Base-by-base conservation (phyloP, 2,888 invertebrate genomes). In the Ferdinandea cuprea region DNA sequence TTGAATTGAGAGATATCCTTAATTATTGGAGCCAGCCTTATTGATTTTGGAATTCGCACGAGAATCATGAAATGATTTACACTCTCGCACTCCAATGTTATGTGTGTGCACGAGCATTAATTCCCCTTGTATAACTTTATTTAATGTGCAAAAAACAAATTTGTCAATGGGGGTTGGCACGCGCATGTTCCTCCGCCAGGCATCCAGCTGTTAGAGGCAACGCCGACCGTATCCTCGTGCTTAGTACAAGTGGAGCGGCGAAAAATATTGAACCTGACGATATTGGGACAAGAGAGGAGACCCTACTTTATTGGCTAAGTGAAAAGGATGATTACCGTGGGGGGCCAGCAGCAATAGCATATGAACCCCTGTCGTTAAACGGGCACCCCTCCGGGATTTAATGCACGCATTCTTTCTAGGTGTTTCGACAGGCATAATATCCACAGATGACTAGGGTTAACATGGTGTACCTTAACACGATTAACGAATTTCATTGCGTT, bases 91-190 rank as follows among this genome's bases (percentile, higher is more conserved):
- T 77, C 71, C 58, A 63, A 63, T 72, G 81, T 66, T 77, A 58
- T 78, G 65, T 83, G 52, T 78, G 59, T 35, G 66, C 66, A 61
- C 54, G 63, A 72, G 58, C 83, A 77, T 81, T 72, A 71, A 81
- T 77, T 76, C 54, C n/a, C 54, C 71, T 61, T 42, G 78, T 72
- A 78, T 78, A 83, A 83, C 83, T 83, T 83, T 83, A 83, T 83
- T 83, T 83, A 78, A 83, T 78, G 68, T 61, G 72, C 44, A 78
- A 78, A 88, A 87, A 87, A 87, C 88, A 89, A 89, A 89, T 88
- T 87, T 90, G 88, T 89, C 90, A 90, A 90, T 88, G 89, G 90
- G 90, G 90, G 90, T 90, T 90, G 90, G 90, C 90, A 90, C 90
- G 90, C 90, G 90, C 88, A 72, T 69, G 69, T 73, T 80, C 56